phyloP scores from a whole-genome alignment of 2,797 vertebrate genomes.

The Cephalopachus bancanus region DNA sequence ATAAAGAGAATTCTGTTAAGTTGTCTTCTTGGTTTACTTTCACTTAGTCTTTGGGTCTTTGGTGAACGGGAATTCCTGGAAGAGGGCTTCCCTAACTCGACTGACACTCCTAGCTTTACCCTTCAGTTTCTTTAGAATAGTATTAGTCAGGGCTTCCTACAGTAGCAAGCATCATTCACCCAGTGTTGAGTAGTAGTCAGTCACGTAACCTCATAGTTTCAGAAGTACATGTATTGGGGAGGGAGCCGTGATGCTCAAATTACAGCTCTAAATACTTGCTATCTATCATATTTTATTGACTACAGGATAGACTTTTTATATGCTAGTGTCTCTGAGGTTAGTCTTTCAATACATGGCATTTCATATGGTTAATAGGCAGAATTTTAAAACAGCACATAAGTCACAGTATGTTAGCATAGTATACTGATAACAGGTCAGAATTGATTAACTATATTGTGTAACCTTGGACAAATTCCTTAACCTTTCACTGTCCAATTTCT shows the following conservation, averaged over 20 bases:
- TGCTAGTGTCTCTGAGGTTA: not conserved
- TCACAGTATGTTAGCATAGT: not conserved
- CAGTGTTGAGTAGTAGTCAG: not conserved
- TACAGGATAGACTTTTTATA: not conserved
- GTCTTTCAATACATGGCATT: not conserved
- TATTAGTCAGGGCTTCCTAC: not conserved
- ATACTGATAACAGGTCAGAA: not conserved
- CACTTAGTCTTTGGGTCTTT: not conserved
- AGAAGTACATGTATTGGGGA: not conserved
- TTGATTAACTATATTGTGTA: not conserved
- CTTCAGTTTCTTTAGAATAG: not conserved
- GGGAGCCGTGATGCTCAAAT: not conserved
- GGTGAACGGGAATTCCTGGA: too few relatives aligned
- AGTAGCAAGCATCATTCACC: not conserved
- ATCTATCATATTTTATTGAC: not conserved
- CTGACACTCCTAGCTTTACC: not conserved
- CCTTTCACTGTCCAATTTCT: not conserved
- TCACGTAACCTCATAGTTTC: rapidly evolving
- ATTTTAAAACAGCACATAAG: not conserved
- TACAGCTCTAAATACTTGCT: not conserved
- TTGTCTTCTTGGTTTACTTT: not conserved
- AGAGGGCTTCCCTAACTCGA: not conserved
- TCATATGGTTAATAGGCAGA: not conserved
- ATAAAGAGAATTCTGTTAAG: not conserved
- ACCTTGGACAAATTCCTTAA: not conserved